Percentiles rank a stretch among this genome's conserved stretches.
These are phyloP conservation scores for Penaeus monodon DNA, from an alignment of 2,888 invertebrate species.

Conservation along the genomic window DNA sequence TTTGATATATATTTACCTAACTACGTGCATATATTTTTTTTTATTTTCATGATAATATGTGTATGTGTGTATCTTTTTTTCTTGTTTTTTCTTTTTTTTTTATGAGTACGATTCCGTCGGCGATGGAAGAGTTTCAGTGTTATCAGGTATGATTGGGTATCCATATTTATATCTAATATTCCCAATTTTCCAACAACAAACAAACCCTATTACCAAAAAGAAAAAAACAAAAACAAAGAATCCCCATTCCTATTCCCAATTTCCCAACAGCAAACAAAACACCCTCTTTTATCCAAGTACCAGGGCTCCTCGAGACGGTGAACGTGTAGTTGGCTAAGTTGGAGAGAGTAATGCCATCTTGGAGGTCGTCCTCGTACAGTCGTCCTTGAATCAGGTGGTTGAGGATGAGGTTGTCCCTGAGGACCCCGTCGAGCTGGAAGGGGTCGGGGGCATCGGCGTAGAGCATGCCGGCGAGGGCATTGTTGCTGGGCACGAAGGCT, in stretches of 20 bases:
- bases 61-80: too few relatives aligned
- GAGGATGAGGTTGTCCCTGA: slow-evolving; percentile 74
- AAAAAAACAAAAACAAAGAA: too few relatives aligned
- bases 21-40: too few relatives aligned
- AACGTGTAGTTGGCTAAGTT: slow-evolving; percentile 75
- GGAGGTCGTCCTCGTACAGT: slow-evolving; percentile 75
- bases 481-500: slow-evolving; percentile 62
- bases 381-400: slow-evolving; percentile 77
- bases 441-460: slow-evolving; percentile 65
- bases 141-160: too few relatives aligned
- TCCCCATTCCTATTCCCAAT: not conserved
- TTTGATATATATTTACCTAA: too few relatives aligned
- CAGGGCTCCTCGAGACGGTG: slow-evolving; percentile 69
- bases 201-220: too few relatives aligned
- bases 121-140: too few relatives aligned
- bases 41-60: too few relatives aligned
- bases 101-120: too few relatives aligned
- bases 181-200: too few relatives aligned
- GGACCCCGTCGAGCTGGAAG: slow-evolving; percentile 59
- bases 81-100: too few relatives aligned
- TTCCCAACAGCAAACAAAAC: not conserved
- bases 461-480: slow-evolving; percentile 47
- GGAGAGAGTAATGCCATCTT: slow-evolving; percentile 73
- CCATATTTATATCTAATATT: too few relatives aligned
- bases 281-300: not conserved